A percentile compares a stretch with the other conserved stretches of the same genome.
Conservation (phyloP, 2,797 vertebrate species). For the Helostoma temminkii region DNA sequence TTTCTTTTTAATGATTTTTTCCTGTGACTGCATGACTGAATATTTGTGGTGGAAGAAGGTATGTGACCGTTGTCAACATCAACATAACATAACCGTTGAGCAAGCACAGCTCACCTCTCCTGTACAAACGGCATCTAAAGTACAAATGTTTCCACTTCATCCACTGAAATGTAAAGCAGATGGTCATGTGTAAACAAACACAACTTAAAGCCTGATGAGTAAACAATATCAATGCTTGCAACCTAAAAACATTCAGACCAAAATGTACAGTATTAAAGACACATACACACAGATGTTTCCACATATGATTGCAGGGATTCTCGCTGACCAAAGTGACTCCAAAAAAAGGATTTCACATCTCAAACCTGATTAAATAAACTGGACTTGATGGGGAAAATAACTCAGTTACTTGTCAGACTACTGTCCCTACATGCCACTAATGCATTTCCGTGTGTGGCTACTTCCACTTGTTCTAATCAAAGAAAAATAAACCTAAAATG, state of each 20-base stretch:
- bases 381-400: slow-evolving; percentile 66
- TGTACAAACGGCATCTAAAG: slow-evolving; percentile 41
- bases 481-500: slow-evolving; percentile 62
- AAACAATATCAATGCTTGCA: slow-evolving; percentile 66
- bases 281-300: slow-evolving; percentile 56
- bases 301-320: slow-evolving; percentile 62
- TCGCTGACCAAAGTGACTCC: slow-evolving; percentile 56
- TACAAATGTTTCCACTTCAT: slow-evolving; percentile 58
- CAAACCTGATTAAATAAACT: slow-evolving; percentile 64
- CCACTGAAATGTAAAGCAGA: slow-evolving; percentile 70
- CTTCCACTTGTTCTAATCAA: slow-evolving; percentile 70
- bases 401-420: slow-evolving; percentile 46
- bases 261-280: slow-evolving; percentile 55
- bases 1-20: no score
- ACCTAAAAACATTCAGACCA: slow-evolving; percentile 52
- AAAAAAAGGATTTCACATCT: slow-evolving; percentile 73
- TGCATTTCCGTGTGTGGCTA: slow-evolving; percentile 57
- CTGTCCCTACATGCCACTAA: slow-evolving; percentile 53
- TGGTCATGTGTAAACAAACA: slow-evolving; percentile 68
- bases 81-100: slow-evolving; percentile 62
- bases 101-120: slow-evolving; percentile 61
- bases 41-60: slow-evolving; percentile 44
- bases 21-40: slow-evolving; percentile 8
- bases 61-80: slow-evolving; percentile 58
- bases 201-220: slow-evolving; percentile 45